A percentile compares a stretch with the other conserved stretches of the same genome.
Evolutionary conservation across 2,113 vertebrate genomes (phyloP).

Genomic region (Athene cunicularia): DNA sequence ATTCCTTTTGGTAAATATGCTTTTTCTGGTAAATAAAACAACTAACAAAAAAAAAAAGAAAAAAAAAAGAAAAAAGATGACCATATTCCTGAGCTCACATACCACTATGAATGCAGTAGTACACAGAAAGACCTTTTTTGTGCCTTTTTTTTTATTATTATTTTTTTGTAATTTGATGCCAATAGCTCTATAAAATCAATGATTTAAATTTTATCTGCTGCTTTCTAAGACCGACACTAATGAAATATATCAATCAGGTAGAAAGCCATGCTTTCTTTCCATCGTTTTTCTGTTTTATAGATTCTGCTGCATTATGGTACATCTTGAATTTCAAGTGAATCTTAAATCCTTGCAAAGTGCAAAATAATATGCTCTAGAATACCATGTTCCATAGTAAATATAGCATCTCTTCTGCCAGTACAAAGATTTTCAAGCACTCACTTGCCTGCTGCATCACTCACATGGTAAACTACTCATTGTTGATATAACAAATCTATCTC

Average conservation of each 20-base stretch:
- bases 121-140: not conserved
- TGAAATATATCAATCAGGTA: not conserved
- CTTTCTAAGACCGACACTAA: not conserved
- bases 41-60: not conserved
- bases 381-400: not conserved
- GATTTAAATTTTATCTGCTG: not conserved
- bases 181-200: not conserved
- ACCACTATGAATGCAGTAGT: not conserved
- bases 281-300: not conserved
- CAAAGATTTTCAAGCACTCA: not conserved
- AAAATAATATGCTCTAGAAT: not conserved
- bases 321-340: not conserved
- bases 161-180: not conserved
- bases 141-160: not conserved
- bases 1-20: not conserved
- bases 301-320: not conserved
- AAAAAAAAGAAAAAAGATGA: rapidly evolving
- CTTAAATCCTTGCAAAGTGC: not conserved
- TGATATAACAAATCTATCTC: not conserved
- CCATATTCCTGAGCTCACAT: not conserved
- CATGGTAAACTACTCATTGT: not conserved
- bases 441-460: not conserved
- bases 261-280: not conserved
- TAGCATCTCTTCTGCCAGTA: not conserved
- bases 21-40: not conserved